Evolutionary conservation across 2,797 vertebrate species (phyloP).

Genomic region (Helarctos malayanus): DNA sequence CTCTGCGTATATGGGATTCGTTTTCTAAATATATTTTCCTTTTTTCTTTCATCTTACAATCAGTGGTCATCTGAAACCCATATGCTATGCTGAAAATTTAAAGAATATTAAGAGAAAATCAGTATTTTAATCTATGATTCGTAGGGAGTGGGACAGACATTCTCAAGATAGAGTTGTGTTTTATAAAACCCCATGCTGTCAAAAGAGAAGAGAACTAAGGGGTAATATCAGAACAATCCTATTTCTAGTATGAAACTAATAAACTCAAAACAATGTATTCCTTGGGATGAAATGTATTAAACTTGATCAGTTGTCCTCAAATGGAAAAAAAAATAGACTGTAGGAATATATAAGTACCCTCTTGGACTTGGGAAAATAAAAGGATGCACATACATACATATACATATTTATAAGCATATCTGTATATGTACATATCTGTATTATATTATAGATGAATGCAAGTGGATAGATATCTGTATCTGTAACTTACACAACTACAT

Average conservation of each 20-base stretch:
- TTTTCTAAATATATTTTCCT: constrained; percentile 15
- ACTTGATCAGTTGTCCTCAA: not conserved
- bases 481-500: not conserved
- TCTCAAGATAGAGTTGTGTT: constrained; percentile 26
- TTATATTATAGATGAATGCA: not conserved
- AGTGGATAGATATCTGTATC: not conserved
- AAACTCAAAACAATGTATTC: constrained; percentile 6
- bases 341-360: not conserved
- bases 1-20: not conserved
- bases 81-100: not conserved
- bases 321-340: not conserved
- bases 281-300: not conserved
- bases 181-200: not conserved
- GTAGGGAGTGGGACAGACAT: not conserved
- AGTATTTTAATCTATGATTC: not conserved
- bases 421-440: not conserved
- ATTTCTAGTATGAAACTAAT: constrained; percentile 11
- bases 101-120: constrained; percentile 28
- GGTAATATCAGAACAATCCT: not conserved
- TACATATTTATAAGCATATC: not conserved
- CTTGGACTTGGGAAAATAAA: not conserved
- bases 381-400: not conserved
- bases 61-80: not conserved
- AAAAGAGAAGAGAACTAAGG: not conserved
- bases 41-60: not conserved